Evolutionary conservation across 1,140 invertebrate genomes (phyloP), one percentile per base, ranked within the genome.

Genomic region (Belonocnema kinseyi): DNA sequence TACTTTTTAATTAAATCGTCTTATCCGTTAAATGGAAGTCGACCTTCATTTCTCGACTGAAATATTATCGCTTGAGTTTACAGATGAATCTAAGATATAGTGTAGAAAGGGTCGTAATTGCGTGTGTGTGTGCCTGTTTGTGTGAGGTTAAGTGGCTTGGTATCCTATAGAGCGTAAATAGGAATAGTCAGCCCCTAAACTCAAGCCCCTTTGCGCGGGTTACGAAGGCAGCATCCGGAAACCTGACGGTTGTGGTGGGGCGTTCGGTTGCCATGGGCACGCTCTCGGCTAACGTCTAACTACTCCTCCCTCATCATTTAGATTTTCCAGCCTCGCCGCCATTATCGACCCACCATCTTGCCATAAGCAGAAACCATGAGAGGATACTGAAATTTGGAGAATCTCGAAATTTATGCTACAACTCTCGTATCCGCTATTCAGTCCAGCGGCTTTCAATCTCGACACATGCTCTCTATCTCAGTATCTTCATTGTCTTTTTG

Each of bases 311-410:
- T 75, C 53, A 50, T 21, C 75, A 61, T 71, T 78, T 58, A 54
- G 50, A 66, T 86, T 84, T 86, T 85, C 84, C 82, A 81, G 83
- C 79, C 81, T 77, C 78, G 87, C 87, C 90, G 90, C 90, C 90
- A 90, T 91, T 88, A 90, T 90, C 89, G 89, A 90, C 87, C 90
- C 90, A 91, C 90, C 90, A 91, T 91, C 90, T 91, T 91, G 90
- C 87, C 83, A 85, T 87, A 86, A 85, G 80, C 80, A 77, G 61
- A 7, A 26, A 40, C 80, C 78, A 83, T 75, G 46, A 74, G 75
- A 83, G 76, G 75, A 81, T 75, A 77, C 73, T 78, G 73, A 81
- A 81, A 80, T 81, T 76, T 75, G 73, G 75, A 77, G 77, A 80
- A 81, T 83, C 75, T 77, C 71, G 77, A 80, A n/a, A 83, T 83